Evolutionary conservation across 2,888 invertebrate species (phyloP).

Genomic region (Rhagium mordax): DNA sequence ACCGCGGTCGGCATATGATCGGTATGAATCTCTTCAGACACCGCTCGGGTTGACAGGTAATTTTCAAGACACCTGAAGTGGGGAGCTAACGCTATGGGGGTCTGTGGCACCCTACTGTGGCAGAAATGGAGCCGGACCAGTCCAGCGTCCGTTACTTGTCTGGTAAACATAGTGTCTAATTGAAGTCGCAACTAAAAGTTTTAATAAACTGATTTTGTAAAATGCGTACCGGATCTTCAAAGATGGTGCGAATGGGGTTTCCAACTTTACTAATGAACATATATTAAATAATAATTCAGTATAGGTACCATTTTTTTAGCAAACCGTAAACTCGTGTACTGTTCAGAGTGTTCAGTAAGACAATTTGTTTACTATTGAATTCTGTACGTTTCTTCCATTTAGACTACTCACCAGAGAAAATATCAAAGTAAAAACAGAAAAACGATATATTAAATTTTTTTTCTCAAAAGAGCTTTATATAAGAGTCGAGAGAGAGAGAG

Average conservation of each 20-base stretch:
- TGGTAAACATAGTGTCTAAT: conserved; percentile 48
- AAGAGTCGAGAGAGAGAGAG: too few species aligned
- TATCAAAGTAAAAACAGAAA: too few species aligned
- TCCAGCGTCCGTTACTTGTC: conserved; percentile 57
- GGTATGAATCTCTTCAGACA: conserved; percentile 57
- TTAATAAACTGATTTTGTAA: conserved; percentile 25
- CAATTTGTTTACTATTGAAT: conserved; percentile 25
- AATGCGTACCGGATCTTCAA: background rate
- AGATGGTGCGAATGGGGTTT: background rate
- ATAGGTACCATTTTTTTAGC: background rate
- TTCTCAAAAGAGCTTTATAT: too few species aligned
- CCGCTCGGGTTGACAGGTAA: conserved; percentile 68
- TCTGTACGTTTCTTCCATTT: conserved; percentile 33
- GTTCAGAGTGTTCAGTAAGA: background rate
- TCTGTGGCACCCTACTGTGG: conserved; percentile 57
- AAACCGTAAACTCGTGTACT: background rate
- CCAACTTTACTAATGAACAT: background rate
- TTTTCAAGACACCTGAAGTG: conserved; percentile 61
- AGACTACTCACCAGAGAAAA: too few species aligned
- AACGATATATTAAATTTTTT: too few species aligned
- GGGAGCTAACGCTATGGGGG: conserved; percentile 54
- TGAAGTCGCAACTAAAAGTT: conserved; percentile 47
- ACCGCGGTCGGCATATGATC: conserved; percentile 34
- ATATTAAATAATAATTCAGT: too few species aligned
- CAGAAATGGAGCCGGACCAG: conserved; percentile 62